Evolutionary conservation across 2,113 vertebrate species (phyloP).

Genomic region (Candoia aspera): DNA sequence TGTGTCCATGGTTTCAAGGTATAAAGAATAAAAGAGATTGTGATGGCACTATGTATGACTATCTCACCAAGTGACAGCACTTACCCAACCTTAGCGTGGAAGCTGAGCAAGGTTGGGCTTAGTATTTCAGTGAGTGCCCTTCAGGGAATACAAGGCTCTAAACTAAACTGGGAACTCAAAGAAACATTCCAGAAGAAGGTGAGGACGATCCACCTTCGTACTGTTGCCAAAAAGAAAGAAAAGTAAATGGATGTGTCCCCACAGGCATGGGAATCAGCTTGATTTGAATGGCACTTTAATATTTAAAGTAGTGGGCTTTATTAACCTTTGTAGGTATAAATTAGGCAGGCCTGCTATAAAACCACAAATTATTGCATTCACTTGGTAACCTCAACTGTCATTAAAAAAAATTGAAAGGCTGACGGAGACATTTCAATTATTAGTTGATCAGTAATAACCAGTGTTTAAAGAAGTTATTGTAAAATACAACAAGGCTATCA

Average conservation of each 20-base stretch:
- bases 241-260: neutral
- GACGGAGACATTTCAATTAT: accelerated
- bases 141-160: neutral
- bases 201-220: neutral
- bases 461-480: neutral
- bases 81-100: neutral
- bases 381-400: neutral
- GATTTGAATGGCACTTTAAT: neutral
- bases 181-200: neutral
- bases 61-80: too few relatives aligned
- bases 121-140: neutral
- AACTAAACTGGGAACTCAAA: neutral
- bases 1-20: neutral
- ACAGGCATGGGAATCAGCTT: neutral
- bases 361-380: neutral
- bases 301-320: neutral
- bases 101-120: neutral
- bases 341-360: neutral
- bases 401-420: neutral
- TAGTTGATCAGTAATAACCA: neutral
- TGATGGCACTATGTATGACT: neutral
- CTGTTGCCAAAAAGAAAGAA: neutral
- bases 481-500: accelerated
- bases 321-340: conserved; percentile 1
- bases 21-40: neutral